Evolutionary conservation across 2,888 invertebrate species (phyloP), one percentile per base, ranked within the genome.

Genomic region (Tetramorium bicarinatum): DNA sequence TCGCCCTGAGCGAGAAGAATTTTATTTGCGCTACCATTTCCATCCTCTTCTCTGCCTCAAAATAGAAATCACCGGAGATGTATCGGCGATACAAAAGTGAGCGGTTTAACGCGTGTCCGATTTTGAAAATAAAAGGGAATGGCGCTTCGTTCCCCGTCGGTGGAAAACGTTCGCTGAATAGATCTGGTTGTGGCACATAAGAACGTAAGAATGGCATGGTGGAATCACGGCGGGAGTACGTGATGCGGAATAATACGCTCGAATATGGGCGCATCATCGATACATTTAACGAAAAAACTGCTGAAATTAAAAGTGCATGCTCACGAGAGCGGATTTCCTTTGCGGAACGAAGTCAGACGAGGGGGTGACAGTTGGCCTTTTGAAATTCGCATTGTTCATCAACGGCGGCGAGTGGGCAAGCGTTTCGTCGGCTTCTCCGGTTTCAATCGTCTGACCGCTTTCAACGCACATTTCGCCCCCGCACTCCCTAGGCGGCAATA

Each of bases 381-480:
- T 93, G 90, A 92, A 92, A 92, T 91, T 88, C 88, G 91, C 91
- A 93, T 93, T 93, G 92, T 92, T 91, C 91, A 90, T 85, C 88
- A 91, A 90, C 92, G 91, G 92, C 92, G 92, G 92, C 92, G 92
- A 93, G 92, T 92, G 93, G 91, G 92, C 93, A 93, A 93, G 92
- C 93, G 93, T 91, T 91, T 92, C 91, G 92, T 92, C 93, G 92
- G 93, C 94, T 93, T 94, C 94, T 95, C 94, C 92, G 92, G 90
- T 95, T 95, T 94, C 94, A 95, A 94, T 92, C 93, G 93, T 94
- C 94, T 94, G 93, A 92, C 93, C 94, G 94, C 93, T 94, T 94
- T 93, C 92, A 92, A 80, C 59, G 92, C 91, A 91, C 93, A 92
- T 92, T 91, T 93, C 87, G 90, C 85, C 61, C 80, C 85, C 29